These are phyloP conservation scores for Zaprionus bogoriensis DNA, from an alignment of 2,888 invertebrate genomes.

Conservation along the genomic window DNA sequence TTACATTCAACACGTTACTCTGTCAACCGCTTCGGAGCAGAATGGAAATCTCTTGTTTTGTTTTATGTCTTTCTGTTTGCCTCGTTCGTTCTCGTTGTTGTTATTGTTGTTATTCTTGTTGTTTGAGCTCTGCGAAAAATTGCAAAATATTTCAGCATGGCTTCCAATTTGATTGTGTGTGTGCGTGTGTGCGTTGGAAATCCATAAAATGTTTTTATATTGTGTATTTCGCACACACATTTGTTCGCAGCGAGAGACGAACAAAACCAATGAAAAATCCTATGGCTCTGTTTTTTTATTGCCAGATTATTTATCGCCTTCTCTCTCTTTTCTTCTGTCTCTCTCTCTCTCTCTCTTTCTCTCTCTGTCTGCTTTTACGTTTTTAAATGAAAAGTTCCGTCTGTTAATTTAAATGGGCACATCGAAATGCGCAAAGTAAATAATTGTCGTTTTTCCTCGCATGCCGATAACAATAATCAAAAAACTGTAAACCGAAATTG, in stretches of 20 bases:
- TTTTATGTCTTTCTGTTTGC: conserved; percentile 50
- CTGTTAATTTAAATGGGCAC: neutral
- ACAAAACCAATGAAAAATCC: conserved; percentile 10
- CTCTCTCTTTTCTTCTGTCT: neutral
- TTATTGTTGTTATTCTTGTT: conserved; percentile 18
- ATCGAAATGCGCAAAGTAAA: conserved; percentile 13
- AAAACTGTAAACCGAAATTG: conserved; percentile 1
- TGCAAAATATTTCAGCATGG: conserved; percentile 39
- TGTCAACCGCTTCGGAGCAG: conserved; percentile 7
- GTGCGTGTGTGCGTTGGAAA: conserved; percentile 11
- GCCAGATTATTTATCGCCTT: conserved; percentile 38
- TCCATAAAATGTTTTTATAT: conserved; percentile 54
- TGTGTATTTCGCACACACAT: conserved; percentile 43
- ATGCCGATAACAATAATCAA: conserved; percentile 8
- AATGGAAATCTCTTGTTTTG: conserved; percentile 56
- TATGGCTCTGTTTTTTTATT: conserved; percentile 31
- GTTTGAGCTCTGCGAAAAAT: conserved; percentile 18
- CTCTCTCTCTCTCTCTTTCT: neutral
- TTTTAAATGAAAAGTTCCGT: conserved; percentile 43
- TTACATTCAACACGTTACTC: conserved; percentile 24
- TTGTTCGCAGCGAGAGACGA: conserved; percentile 22
- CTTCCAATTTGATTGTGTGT: conserved; percentile 21
- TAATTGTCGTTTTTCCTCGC: conserved; percentile 25
- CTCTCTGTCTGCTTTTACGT: conserved; percentile 18
- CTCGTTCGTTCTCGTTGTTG: neutral